phyloP scores from a whole-genome alignment of 2,113 vertebrate species.

The Otus sunia region DNA sequence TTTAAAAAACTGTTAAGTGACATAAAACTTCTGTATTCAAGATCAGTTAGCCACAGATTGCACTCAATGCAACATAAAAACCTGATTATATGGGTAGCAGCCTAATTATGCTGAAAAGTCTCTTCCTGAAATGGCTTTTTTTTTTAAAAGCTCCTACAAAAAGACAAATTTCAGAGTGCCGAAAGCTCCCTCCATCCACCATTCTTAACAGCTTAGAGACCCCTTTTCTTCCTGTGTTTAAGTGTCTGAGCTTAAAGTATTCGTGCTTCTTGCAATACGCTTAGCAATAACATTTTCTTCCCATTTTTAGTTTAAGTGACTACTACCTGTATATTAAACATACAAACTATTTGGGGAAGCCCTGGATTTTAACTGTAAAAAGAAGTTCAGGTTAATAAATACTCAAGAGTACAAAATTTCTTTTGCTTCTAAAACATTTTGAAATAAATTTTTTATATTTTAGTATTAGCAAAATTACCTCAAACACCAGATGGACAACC shows the following conservation, averaged over 20 bases:
- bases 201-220: neutral
- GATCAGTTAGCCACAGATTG: neutral
- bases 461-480: neutral
- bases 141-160: neutral
- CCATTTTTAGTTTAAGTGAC: neutral
- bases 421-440: neutral
- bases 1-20: neutral
- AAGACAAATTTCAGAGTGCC: neutral
- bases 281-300: neutral
- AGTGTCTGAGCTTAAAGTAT: neutral
- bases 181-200: neutral
- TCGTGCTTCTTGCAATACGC: neutral
- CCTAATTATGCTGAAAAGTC: neutral
- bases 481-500: neutral
- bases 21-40: neutral
- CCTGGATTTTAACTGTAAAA: neutral
- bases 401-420: neutral
- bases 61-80: neutral
- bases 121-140: neutral
- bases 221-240: neutral
- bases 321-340: neutral
- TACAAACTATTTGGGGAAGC: neutral
- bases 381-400: neutral
- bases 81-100: neutral
- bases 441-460: neutral